Base-by-base conservation (phyloP, 2,113 vertebrate species). In the Sphaerodactylus townsendi region DNA sequence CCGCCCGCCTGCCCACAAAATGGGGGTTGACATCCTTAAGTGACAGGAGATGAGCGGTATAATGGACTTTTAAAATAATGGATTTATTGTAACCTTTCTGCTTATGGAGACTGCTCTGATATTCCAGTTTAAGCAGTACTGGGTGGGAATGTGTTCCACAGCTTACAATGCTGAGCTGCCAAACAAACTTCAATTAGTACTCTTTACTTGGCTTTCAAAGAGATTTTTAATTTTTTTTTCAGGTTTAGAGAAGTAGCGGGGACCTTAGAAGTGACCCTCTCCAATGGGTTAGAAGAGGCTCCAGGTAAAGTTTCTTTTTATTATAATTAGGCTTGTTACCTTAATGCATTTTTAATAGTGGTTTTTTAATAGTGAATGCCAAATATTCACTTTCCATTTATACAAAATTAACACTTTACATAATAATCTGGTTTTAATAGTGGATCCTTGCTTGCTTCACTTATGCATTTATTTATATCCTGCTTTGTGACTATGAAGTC, bases 221-320 rank as follows among this genome's bases (percentile, higher is more conserved):
- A 88, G 2, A 35, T 78, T 77, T 7, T 5, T 44, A 44, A 81
- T 87, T 69, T 64, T 77, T 75, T 81, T 89, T 75, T 75, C 87
- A 99, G 99, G 73, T 99, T 98, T 90, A 97, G 98, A 94, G 99
- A 99, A 95, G 97, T 98, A 91, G 98, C 98, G 10, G 98, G 97
- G 50, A 92, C 94, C 94, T 92, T 99, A 91, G 99, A 99, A 93
- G 97, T 97, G 33, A 93, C 97, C 4, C 95, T 98, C 78, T 94
- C 94, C 79, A 97, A 97, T 56, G 95, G 95, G 2, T 91, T 99
- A 73, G 94, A 96, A 84, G 96, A 96, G 23, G 97, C 98, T 85
- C 96, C 97, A 96, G 97, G 99, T 99, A 95, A 95, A 37, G 1
- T 79, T 81, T 62, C 75, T 0, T 41, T 64, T 75, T 84, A 56